Percentiles rank a stretch among this genome's conserved stretches.
Conservation (phyloP, 2,888 invertebrate genomes). For the Orthonychiurus folsomi region DNA sequence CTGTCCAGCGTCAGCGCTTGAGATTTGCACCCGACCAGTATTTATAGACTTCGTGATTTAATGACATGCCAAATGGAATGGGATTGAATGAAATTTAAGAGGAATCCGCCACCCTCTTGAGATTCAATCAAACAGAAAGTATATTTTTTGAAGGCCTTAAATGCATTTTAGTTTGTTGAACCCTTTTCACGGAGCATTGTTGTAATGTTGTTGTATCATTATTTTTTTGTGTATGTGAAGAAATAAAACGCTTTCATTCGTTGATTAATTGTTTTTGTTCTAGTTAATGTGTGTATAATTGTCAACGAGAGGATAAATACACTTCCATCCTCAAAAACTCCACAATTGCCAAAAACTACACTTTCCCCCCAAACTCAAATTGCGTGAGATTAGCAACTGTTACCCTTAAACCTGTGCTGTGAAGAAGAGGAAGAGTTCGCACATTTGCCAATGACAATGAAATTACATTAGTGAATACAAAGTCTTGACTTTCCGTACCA, state of each 20-base stretch:
- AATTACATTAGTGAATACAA: background rate
- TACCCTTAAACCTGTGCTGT: background rate
- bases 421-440: background rate
- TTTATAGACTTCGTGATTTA: background rate
- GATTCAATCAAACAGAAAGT: background rate
- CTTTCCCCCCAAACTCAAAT: background rate
- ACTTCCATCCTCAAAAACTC: background rate
- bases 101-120: background rate
- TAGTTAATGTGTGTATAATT: background rate
- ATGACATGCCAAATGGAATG: background rate
- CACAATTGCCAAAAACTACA: too few relatives aligned
- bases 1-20: too few relatives aligned
- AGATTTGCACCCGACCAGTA: too few relatives aligned
- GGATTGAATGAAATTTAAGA: background rate
- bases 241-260: slow-evolving; percentile 6
- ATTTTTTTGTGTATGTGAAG: background rate
- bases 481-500: background rate
- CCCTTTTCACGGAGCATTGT: background rate
- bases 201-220: background rate
- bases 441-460: background rate
- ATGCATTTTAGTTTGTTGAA: slow-evolving; percentile 1
- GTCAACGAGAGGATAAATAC: background rate
- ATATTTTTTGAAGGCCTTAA: background rate
- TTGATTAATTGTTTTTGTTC: slow-evolving; percentile 3
- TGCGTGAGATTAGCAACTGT: background rate